Evolutionary conservation across 2,888 invertebrate species (phyloP).

Genomic region (Tolmerus cingulatus): DNA sequence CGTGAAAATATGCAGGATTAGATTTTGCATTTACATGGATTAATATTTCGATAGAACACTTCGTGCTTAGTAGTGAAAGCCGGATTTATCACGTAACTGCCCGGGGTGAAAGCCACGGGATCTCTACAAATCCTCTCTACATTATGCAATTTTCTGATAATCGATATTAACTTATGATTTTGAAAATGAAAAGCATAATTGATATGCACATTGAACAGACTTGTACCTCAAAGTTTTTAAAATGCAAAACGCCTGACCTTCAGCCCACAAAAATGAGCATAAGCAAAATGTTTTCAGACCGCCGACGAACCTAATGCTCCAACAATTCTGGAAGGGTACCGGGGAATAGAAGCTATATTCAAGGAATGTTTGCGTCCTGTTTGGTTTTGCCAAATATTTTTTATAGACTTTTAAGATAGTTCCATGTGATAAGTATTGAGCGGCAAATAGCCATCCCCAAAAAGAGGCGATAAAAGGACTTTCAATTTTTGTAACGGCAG

Average conservation of each 20-base stretch:
- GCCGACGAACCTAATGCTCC: background rate
- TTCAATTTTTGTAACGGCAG: background rate
- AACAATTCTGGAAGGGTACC: background rate
- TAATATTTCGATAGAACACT: too few relatives aligned
- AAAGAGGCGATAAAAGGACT: background rate
- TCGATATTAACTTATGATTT: too few relatives aligned
- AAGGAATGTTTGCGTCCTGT: background rate
- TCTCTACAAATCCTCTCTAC: too few relatives aligned
- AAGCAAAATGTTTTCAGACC: background rate
- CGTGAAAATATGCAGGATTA: too few relatives aligned
- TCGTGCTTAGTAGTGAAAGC: too few relatives aligned
- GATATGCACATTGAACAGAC: too few relatives aligned
- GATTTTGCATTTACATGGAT: too few relatives aligned
- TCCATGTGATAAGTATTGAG: background rate
- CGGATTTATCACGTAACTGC: too few relatives aligned
- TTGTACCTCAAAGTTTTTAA: too few relatives aligned
- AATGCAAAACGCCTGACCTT: background rate
- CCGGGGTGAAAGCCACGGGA: too few relatives aligned
- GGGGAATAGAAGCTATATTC: background rate
- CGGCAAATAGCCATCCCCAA: background rate
- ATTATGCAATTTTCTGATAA: too few relatives aligned
- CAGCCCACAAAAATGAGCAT: background rate
- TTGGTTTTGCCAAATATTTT: background rate
- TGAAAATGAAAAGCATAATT: too few relatives aligned
- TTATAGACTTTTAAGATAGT: background rate